Base-by-base conservation (phyloP, 2,888 invertebrate species). In the Melinopterus prodromus region DNA sequence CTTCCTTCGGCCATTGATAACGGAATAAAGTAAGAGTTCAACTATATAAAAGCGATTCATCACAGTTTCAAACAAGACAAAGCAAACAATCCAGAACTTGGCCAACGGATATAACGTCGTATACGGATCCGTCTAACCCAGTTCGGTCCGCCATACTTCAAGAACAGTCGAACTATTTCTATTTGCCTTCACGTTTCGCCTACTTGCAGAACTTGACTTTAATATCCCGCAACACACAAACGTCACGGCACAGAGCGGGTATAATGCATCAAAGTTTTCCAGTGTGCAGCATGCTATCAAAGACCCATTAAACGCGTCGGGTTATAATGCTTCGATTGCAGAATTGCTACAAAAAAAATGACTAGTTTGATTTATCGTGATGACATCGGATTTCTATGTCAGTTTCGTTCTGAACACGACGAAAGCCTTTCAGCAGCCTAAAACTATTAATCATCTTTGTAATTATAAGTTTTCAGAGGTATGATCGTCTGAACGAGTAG, bases 131-230 rank as follows among this genome's bases (percentile, higher is more conserved):
- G 53, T 12, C 53, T 53, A 53, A 53, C 53, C 53, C 5, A 53
- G 53, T 53, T 53, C 53, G 5, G 53, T 7, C 5, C 9, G 53
- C 1, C 53, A 53, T 53, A 53, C 53, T 53, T 53, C 53, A 53
- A 53, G 53, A 53, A 53, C 53, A 53, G 53, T 53, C 53, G 53
- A 53, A 53, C 53, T 53, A 53, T 53, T 53, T 53, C 53, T 53
- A 53, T 53, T 53, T 53, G 53, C 53, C 53, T 53, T 53, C 12
- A 53, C 2, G 9, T 53, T 53, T 53, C 53, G 3, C 9, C 53
- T 9, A 53, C 53, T 53, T 2, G 7, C 53, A 12, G 5, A 53
- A 53, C 53, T 53, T 12, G 53, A 53, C 53, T 53, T 53, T 53
- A 53, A 53, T 53, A 53, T 53, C 53, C 53, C 53, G 12, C 53